Conservation (phyloP, 53 echinoderm and acorn worm species). For the Holothuria scabra region DNA sequence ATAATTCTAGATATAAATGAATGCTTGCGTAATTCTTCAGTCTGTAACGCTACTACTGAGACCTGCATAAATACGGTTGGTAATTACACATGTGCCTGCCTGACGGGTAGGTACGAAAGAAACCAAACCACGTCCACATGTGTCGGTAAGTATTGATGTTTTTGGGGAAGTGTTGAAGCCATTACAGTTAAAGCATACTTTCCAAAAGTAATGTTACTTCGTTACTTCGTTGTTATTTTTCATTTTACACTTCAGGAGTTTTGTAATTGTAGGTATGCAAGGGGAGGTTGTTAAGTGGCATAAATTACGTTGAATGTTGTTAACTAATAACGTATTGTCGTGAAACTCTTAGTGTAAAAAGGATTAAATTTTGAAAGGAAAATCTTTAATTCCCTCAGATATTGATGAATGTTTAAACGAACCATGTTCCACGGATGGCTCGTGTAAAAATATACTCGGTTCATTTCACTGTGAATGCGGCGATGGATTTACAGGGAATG, state of each 20-base stretch:
- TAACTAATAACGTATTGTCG: no score
- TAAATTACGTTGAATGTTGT: no score
- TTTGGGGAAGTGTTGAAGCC: no score
- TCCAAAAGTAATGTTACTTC: no score
- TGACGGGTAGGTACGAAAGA: slow-evolving; percentile 19
- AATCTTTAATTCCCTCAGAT: slow-evolving; percentile 61
- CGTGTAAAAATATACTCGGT: slow-evolving; percentile 56
- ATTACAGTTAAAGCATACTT: no score
- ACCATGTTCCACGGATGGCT: slow-evolving; percentile 53
- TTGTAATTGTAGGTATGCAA: no score
- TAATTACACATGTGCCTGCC: slow-evolving; percentile 64
- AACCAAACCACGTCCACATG: slow-evolving; percentile 41
- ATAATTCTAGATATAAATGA: slow-evolving; percentile 63
- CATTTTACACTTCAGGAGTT: no score
- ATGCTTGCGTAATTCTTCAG: slow-evolving; percentile 41
- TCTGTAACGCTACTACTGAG: slow-evolving; percentile 52
- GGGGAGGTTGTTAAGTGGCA: no score
- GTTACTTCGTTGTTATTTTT: no score
- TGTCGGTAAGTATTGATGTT: neutral
- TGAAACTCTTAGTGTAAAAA: no score
- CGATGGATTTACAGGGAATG: slow-evolving; percentile 61
- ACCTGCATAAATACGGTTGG: slow-evolving; percentile 64
- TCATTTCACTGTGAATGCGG: slow-evolving; percentile 60
- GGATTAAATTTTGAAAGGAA: no score
- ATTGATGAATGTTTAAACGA: slow-evolving; percentile 71